Evolutionary conservation across 2,113 vertebrate genomes (phyloP).

Genomic region (Prinia subflava): DNA sequence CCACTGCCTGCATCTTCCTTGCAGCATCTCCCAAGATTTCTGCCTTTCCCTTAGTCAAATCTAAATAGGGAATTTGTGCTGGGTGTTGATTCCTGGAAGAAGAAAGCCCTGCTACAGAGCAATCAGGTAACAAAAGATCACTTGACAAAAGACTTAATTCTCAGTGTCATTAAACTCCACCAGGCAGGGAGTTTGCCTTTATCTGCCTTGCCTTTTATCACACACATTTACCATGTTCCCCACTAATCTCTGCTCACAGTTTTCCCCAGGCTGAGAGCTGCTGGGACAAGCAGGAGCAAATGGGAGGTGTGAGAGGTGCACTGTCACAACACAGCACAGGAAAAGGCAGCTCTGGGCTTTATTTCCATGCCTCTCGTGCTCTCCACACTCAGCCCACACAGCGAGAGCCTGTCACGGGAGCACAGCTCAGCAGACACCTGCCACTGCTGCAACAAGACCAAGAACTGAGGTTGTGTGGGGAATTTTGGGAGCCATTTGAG

Average conservation of each 20-base stretch:
- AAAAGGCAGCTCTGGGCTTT: neutral
- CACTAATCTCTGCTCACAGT: neutral
- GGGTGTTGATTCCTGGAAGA: neutral
- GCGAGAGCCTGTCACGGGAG: neutral
- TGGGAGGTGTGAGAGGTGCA: neutral
- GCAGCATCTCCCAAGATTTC: neutral
- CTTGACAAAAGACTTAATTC: constrained; percentile 24
- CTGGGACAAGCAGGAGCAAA: neutral
- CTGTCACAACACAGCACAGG: neutral
- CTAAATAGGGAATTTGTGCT: accelerated
- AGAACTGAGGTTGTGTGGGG: neutral
- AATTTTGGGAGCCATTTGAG: neutral
- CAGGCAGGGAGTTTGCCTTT: neutral
- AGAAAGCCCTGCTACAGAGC: neutral
- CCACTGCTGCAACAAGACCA: neutral
- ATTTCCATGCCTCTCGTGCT: neutral
- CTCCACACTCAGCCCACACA: neutral
- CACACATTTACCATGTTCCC: neutral
- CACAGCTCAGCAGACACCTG: neutral
- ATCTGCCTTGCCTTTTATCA: neutral
- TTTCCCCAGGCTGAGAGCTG: neutral
- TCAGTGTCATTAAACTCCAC: neutral
- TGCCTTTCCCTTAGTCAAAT: neutral
- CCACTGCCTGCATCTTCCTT: neutral
- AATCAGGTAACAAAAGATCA: neutral